These are phyloP conservation scores for Aphis craccivora DNA, from an alignment of 1,140 invertebrate species.

Conservation along the genomic window DNA sequence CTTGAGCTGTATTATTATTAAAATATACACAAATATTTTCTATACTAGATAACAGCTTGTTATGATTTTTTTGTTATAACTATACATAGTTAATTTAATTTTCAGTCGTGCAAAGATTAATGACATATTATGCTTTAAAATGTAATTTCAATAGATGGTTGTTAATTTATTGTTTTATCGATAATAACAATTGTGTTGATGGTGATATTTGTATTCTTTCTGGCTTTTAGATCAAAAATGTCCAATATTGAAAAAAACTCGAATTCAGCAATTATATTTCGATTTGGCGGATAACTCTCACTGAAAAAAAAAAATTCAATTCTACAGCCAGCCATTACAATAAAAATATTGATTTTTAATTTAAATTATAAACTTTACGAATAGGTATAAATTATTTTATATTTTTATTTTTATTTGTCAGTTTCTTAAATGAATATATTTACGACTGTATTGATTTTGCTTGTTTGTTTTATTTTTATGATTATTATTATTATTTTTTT, in stretches of 20 bases:
- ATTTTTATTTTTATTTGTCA: not conserved
- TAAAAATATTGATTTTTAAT: not conserved
- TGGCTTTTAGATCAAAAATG: not conserved
- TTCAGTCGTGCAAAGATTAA: not conserved
- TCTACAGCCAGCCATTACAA: not conserved
- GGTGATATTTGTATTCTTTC: not conserved
- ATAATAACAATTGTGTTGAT: not conserved
- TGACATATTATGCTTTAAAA: not conserved
- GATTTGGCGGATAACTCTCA: not conserved
- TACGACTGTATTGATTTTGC: not conserved
- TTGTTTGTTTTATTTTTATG: not conserved
- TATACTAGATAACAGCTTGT: too few relatives aligned
- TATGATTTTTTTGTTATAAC: too few relatives aligned
- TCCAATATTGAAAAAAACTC: not conserved
- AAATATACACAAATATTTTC: too few relatives aligned
- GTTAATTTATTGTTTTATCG: not conserved
- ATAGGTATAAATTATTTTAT: not conserved
- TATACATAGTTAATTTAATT: not conserved
- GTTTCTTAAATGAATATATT: not conserved
- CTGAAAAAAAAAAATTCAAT: not conserved
- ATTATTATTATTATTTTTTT: too few relatives aligned
- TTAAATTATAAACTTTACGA: not conserved
- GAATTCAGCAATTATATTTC: not conserved
- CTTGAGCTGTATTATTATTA: too few relatives aligned
- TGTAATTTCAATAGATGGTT: not conserved